Evolutionary conservation across 2,113 vertebrate genomes (phyloP).

Genomic region (Axis porcinus): DNA sequence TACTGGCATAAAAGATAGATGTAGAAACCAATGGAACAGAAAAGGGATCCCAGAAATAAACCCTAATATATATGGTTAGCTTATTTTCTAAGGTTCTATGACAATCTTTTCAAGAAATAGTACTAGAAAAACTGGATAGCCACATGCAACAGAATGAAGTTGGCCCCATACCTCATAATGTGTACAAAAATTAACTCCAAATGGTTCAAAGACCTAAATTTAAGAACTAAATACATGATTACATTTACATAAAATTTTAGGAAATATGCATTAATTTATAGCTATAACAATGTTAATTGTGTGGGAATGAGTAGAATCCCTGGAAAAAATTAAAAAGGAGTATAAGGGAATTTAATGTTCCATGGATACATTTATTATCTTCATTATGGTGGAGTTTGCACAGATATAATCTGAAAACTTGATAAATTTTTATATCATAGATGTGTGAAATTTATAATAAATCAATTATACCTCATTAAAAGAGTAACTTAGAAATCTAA

Average conservation of each 20-base stretch:
- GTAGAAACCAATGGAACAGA: not conserved
- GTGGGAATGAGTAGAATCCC: not conserved
- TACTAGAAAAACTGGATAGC: not conserved
- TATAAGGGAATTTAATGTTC: not conserved
- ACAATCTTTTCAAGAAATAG: not conserved
- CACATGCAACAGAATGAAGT: not conserved
- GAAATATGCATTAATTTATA: not conserved
- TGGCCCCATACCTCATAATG: not conserved
- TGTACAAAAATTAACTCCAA: not conserved
- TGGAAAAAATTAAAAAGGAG: not conserved
- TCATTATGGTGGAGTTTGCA: not conserved
- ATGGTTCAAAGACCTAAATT: not conserved
- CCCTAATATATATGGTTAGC: not conserved
- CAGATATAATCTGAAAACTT: not conserved
- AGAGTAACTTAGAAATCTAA: not conserved
- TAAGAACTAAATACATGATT: not conserved
- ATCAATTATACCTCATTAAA: not conserved
- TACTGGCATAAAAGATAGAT: not conserved
- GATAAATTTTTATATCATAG: not conserved
- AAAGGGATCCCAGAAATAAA: not conserved
- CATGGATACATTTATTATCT: not conserved
- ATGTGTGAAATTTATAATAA: not conserved
- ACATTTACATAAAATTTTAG: not conserved
- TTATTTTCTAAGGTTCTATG: not conserved
- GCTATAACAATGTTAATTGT: not conserved